Evolutionary conservation across 30 jellyfish, hydroid and myxozoan genomes (phyloP), one percentile per base, ranked within the genome.

Genomic region (Turritopsis dohrnii): DNA sequence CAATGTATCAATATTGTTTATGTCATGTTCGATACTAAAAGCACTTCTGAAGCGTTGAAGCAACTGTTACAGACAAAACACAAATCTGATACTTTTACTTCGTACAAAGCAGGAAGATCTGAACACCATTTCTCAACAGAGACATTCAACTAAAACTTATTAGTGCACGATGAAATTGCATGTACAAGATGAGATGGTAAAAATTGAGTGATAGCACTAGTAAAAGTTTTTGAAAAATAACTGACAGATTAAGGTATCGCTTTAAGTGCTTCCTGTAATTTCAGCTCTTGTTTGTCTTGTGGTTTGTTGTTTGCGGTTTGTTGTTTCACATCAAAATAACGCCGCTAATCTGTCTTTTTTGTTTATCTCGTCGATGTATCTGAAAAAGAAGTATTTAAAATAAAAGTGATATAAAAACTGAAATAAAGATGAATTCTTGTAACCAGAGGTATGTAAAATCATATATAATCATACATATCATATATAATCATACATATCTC

Each of bases 341-440:
- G 31, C 80, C 76, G 74, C 81, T 0, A 80, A 76, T 54, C 83
- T 80, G 65, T 86, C 82, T 52, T 88, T 17, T 27, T 25, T 24
- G 53, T 86, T 85, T 86, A 80, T 86, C 41, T 86, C 95, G 72
- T 86, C 95, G 16, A 86, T 75, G 71, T 86, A 86, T 72, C 95
- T 86, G 84, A 0, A 71, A 86, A 52, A 52, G 25, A 85, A 41
- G 54, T 31, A 7, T 28, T 4, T 20, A 31, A 5, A 21, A 9
- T 17, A 28, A 5, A 74, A 27, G 23, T 74, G 13, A n/a, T 54
- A 31, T 23, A 0, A 41, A 3, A 5, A 41, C 60, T 3, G 13
- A 41, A 5, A 3, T 5, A 13, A 41, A 41, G 13, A 3, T 41
- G 13, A 5, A 41, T 41, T 3, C 60, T 13, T 13, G 60, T 41